Evolutionary conservation across 2,888 invertebrate genomes (phyloP).

Genomic region (Anthophora plumipes): DNA sequence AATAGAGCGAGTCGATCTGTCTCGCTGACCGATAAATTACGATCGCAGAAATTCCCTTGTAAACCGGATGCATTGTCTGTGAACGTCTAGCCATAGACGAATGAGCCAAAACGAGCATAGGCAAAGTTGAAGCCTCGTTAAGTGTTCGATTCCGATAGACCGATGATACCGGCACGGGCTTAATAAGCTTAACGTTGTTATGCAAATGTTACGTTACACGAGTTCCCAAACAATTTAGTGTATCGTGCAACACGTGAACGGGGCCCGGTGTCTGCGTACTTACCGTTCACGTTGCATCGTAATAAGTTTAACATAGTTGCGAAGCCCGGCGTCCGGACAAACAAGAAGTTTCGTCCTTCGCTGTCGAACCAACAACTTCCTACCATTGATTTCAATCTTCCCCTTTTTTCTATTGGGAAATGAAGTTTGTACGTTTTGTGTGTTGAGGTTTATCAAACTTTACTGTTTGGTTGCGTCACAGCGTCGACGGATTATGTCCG

Average conservation of each 20-base stretch:
- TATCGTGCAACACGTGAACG: constrained; percentile 55
- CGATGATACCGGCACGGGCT: constrained; percentile 55
- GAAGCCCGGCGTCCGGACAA: constrained; percentile 11
- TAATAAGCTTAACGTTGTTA: constrained; percentile 71
- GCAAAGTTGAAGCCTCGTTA: constrained; percentile 51
- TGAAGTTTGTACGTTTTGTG: too few relatives aligned
- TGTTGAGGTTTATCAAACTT: too few relatives aligned
- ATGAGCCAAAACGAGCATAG: constrained; percentile 6
- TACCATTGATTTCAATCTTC: background rate
- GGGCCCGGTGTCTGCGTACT: constrained; percentile 35
- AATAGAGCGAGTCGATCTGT: constrained; percentile 7
- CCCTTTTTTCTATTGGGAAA: background rate
- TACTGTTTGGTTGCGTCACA: too few relatives aligned
- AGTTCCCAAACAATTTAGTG: constrained; percentile 69
- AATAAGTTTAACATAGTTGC: constrained; percentile 64
- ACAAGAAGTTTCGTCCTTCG: constrained; percentile 26
- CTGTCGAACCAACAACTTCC: constrained; percentile 13
- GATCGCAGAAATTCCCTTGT: constrained; percentile 30
- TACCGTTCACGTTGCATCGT: constrained; percentile 43
- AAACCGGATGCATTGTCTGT: constrained; percentile 24
- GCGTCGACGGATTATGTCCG: too few relatives aligned
- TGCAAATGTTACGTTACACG: constrained; percentile 67
- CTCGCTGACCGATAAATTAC: constrained; percentile 29
- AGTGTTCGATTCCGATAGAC: constrained; percentile 60
- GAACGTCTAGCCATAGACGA: background rate